phyloP scores from a whole-genome alignment of 1,140 invertebrate species.

The Aphelinus atriplicis region DNA sequence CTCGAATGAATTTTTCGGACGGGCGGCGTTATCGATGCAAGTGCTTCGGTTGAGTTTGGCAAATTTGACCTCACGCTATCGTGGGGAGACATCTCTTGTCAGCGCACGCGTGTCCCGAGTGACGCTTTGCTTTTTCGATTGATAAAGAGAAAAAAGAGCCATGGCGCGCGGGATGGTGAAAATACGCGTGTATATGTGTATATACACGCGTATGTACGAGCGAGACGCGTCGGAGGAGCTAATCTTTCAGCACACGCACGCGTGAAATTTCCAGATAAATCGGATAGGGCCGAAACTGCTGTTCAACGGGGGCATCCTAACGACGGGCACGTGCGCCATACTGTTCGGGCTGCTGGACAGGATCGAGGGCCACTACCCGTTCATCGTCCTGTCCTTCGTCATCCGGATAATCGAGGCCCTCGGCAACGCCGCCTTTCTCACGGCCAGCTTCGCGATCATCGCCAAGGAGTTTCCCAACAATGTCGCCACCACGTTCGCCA shows the following conservation, averaged over 20 bases:
- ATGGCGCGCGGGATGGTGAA: neutral
- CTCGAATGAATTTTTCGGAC: too few relatives aligned
- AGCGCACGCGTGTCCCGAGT: too few relatives aligned
- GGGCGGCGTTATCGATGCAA: too few relatives aligned
- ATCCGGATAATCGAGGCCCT: slow-evolving; percentile 91
- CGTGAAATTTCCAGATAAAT: slow-evolving; percentile 69
- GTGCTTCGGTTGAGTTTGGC: too few relatives aligned
- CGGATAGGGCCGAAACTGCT: slow-evolving; percentile 84
- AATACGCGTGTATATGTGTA: too few relatives aligned
- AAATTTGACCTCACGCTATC: too few relatives aligned
- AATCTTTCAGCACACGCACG: too few relatives aligned
- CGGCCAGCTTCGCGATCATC: slow-evolving; percentile 91
- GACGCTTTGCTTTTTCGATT: too few relatives aligned
- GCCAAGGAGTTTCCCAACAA: slow-evolving; percentile 93
- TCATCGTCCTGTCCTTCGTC: slow-evolving; percentile 86
- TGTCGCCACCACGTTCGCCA: slow-evolving; percentile 90
- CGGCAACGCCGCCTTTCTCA: slow-evolving; percentile 91
- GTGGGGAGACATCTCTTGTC: too few relatives aligned
- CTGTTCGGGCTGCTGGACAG: slow-evolving; percentile 86
- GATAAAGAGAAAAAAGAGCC: neutral
- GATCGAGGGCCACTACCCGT: slow-evolving; percentile 81
- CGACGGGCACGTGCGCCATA: slow-evolving; percentile 84
- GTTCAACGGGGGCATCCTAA: slow-evolving; percentile 88
- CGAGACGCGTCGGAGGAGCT: too few relatives aligned
- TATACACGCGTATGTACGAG: too few relatives aligned